Evolutionary conservation across 2,888 invertebrate genomes (phyloP), one percentile per base, ranked within the genome.

Genomic region (Micropterix aruncella): DNA sequence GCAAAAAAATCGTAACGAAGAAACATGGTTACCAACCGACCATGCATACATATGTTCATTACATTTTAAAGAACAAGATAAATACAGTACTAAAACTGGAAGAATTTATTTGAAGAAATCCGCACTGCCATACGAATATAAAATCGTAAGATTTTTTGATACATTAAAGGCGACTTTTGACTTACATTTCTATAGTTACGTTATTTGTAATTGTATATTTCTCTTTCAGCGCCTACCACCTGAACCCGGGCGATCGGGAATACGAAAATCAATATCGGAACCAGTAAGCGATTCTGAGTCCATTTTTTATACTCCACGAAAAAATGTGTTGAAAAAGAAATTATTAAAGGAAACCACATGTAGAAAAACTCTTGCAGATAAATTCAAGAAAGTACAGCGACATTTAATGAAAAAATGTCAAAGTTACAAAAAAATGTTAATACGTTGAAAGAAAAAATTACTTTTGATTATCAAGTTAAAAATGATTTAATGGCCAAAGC

Each of bases 1-100:
- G 2, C 53, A 51, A 38, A 51, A 50, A 3, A 49, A 54, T 41
- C 49, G 53, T 4, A 48, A 40, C 15, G 54, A 53, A 53, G 46
- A 51, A 5, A 46, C 45, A 1, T 53, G 54, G 53, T 27, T 51
- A 45, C 52, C 54, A 2, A 45, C 47, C 5, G 46, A 47, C 2
- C 16, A 49, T 46, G 18, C 51, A 14, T 37, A 18, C 27, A 47
- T 54, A 46, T 54, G 53, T 48, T 53, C 53, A 3, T 19, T 16
- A 14, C 54, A 54, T 48, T 54, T 54, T 38, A 19, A 36, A 5
- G 38, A 43, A 38, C n/a, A n/a, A n/a, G n/a, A n/a, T n/a, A n/a
- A n/a, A n/a, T n/a, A n/a, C n/a, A n/a, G n/a, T n/a, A n/a, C n/a
- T n/a, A n/a, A n/a, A n/a, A n/a, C n/a, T n/a, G n/a, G n/a, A n/a